Evolutionary conservation across 2,888 invertebrate species (phyloP).

Genomic region (Drosophila robusta): DNA sequence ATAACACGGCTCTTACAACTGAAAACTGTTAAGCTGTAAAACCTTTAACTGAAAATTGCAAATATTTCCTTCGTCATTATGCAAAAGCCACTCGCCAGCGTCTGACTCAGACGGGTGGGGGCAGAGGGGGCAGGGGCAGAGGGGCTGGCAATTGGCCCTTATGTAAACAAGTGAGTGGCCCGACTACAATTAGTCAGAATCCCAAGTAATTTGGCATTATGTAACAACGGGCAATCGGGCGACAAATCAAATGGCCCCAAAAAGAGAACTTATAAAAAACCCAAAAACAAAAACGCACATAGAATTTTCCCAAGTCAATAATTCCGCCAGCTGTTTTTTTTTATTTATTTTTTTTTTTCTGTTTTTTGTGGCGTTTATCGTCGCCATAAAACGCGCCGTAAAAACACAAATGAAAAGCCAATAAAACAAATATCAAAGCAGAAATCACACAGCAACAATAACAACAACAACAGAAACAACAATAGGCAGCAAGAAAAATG

Average conservation of each 20-base stretch:
- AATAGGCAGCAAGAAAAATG: slow-evolving; percentile 23
- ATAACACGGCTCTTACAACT: slow-evolving; percentile 38
- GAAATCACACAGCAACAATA: slow-evolving; percentile 52
- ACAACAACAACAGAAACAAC: slow-evolving; percentile 8
- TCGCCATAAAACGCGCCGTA: slow-evolving; percentile 56
- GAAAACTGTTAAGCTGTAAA: slow-evolving; percentile 55
- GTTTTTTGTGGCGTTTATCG: slow-evolving; percentile 48
- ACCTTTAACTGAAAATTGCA: slow-evolving; percentile 58
- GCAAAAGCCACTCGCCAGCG: slow-evolving; percentile 33
- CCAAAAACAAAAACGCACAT: slow-evolving; percentile 14
- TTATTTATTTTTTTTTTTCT: slow-evolving; percentile 9
- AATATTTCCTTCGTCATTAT: slow-evolving; percentile 63
- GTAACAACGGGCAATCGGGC: slow-evolving; percentile 1
- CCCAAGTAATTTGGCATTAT: slow-evolving; percentile 32
- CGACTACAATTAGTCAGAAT: slow-evolving; percentile 52
- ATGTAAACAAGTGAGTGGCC: slow-evolving; percentile 22
- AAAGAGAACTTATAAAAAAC: slow-evolving; percentile 3
- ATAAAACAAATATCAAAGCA: slow-evolving; percentile 73
- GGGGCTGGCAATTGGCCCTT: slow-evolving; percentile 25
- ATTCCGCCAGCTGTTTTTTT: slow-evolving; percentile 36
- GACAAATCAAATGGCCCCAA: slow-evolving; percentile 31
- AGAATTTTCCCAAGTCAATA: slow-evolving; percentile 35
- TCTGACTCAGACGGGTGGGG: slow-evolving; percentile 13
- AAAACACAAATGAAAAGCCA: slow-evolving; percentile 65
- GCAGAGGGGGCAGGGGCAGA: no score